Evolutionary conservation across 2,797 vertebrate species (phyloP), one percentile per base, ranked within the genome.

Genomic region (Euphonia xanthogaster): DNA sequence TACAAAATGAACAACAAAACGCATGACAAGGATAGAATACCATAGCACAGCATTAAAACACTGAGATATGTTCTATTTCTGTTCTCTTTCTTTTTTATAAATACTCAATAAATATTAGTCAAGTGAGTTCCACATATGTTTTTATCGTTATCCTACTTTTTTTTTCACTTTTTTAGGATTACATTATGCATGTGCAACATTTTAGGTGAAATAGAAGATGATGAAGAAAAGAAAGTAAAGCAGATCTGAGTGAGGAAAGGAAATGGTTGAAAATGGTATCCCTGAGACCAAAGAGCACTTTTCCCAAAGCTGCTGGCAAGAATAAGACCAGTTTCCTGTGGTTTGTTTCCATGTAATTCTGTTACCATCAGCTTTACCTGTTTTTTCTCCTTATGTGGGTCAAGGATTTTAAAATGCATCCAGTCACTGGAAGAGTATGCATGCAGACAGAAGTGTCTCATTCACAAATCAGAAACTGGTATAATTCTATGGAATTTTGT

Each of bases 361-460:
- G 7, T 47, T 47, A 14, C 25, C 5, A 25, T 40, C 42, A 42
- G 14, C 4, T 86, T 76, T 80, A 22, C 7, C 6, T 57, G 21
- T 5, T 22, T 27, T 28, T 22, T 60, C 57, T 35, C 48, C 12
- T 76, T 33, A 31, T 3, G 3, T 23, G 18, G 12, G 15, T 55
- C 23, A 86, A 88, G 33, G 16, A 51, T 75, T 86, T 78, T 35
- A 54, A 76, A 76, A 77, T 39, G 18, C 12, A 14, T 58, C 19
- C 22, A 48, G 8, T 54, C 22, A 5, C 7, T 51, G 31, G 14
- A 71, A 71, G 44, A 50, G 39, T 33, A 45, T 35, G 7, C 10
- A 15, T 12, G 20, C 27, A 50, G n/a, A 65, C 33, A 48, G 23
- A 57, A 57, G 33, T 0, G 0, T 27, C n/a, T 58, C 31, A 24